Evolutionary conservation across 2,888 invertebrate species (phyloP).

Genomic region (Linhomoeus sp.): DNA sequence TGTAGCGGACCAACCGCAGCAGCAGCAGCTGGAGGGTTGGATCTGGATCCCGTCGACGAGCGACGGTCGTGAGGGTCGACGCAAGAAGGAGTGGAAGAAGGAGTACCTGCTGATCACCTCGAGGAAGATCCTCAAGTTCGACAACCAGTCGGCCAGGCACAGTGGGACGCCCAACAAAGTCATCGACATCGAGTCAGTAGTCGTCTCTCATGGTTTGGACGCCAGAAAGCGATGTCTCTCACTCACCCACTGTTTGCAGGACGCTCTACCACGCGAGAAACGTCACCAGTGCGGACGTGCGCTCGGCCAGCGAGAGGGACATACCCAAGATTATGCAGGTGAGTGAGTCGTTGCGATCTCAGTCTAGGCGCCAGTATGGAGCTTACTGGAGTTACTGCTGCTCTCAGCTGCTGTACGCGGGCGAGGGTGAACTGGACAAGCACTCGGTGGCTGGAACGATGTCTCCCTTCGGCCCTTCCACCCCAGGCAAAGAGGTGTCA

Average conservation of each 20-base stretch:
- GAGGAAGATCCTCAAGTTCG: conserved; percentile 81
- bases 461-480: not conserved
- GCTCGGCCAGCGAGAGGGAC: conserved; percentile 93
- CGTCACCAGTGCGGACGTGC: conserved; percentile 96
- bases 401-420: conserved; percentile 86
- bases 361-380: too few relatives aligned
- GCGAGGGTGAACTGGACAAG: conserved; percentile 57
- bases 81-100: conserved; percentile 70
- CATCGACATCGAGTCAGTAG: conserved; percentile 66
- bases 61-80: conserved; percentile 71
- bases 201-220: not conserved
- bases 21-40: conserved; percentile 61
- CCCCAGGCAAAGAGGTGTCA: too few relatives aligned
- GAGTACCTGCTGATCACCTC: conserved; percentile 89
- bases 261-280: conserved; percentile 96
- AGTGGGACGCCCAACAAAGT: conserved; percentile 84
- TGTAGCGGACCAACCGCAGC: conserved; percentile 30
- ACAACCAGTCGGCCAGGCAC: conserved; percentile 67
- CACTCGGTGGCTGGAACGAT: not conserved
- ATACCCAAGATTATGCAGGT: conserved; percentile 97
- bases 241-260: conserved; percentile 36
- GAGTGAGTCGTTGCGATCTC: too few relatives aligned
- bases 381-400: too few relatives aligned
- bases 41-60: conserved; percentile 81
- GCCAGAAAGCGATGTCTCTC: conserved; percentile 13